Percentiles rank a stretch among this genome's conserved stretches.
phyloP scores from a whole-genome alignment of 2,888 invertebrate genomes.

The Cantharis rustica region DNA sequence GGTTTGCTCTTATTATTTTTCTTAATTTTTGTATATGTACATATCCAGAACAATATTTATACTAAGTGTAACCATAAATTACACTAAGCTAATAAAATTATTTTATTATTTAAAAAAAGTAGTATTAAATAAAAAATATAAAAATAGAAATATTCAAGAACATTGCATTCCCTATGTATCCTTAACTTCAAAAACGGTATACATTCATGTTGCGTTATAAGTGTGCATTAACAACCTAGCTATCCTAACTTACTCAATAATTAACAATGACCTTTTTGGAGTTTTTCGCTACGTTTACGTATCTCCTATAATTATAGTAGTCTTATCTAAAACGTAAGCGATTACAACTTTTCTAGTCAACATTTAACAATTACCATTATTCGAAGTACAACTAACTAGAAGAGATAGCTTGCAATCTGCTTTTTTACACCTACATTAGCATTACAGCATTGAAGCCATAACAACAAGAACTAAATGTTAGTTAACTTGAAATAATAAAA shows the following conservation, averaged over 20 bases:
- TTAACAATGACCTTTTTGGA: conserved; percentile 52
- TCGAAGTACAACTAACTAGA: conserved; percentile 35
- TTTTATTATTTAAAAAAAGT: background rate
- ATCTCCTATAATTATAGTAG: conserved; percentile 18
- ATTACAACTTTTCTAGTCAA: conserved; percentile 40
- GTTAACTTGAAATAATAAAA: conserved; percentile 8
- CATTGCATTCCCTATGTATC: conserved; percentile 15
- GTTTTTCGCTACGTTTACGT: conserved; percentile 42
- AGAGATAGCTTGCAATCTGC: conserved; percentile 36
- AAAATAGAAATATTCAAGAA: conserved; percentile 20
- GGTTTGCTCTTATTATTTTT: background rate
- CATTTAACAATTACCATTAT: conserved; percentile 44
- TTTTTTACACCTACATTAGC: conserved; percentile 33
- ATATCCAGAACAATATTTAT: background rate
- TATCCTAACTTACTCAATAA: conserved; percentile 52
- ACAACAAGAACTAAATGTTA: conserved; percentile 24
- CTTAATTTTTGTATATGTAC: background rate
- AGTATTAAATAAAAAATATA: background rate
- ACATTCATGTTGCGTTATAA: conserved; percentile 40
- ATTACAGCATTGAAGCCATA: conserved; percentile 46
- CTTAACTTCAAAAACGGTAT: conserved; percentile 41
- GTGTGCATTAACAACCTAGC: conserved; percentile 46
- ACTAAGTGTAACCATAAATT: background rate
- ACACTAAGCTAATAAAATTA: background rate
- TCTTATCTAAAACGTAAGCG: conserved; percentile 40